phyloP scores from a whole-genome alignment of 2,888 invertebrate species.

The Biston stratarius region DNA sequence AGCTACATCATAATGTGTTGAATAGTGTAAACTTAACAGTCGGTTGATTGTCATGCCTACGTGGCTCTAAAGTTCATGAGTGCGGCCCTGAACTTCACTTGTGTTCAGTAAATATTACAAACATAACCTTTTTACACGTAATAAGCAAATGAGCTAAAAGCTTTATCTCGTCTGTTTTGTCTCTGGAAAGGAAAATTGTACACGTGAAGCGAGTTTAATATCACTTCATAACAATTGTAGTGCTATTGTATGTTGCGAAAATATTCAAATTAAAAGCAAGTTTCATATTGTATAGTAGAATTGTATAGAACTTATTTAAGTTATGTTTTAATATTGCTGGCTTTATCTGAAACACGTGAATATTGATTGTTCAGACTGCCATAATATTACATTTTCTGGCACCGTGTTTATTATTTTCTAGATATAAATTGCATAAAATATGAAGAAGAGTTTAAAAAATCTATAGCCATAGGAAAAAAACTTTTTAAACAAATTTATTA shows the following conservation, averaged over 20 bases:
- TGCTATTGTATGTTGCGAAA: background rate
- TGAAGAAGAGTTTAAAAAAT: too few relatives aligned
- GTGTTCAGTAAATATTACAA: conserved; percentile 2
- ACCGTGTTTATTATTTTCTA: background rate
- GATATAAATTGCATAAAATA: too few relatives aligned
- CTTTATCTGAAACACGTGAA: conserved; percentile 5
- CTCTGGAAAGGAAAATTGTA: background rate
- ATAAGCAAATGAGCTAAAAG: conserved; percentile 11
- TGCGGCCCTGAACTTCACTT: conserved; percentile 52
- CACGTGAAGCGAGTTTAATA: conserved; percentile 1
- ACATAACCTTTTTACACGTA: conserved; percentile 5
- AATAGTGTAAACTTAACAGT: conserved; percentile 28
- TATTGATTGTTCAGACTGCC: too few relatives aligned
- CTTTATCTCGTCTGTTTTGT: conserved; percentile 10
- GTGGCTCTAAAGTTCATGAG: conserved; percentile 50
- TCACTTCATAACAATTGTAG: background rate
- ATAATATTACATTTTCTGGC: too few relatives aligned
- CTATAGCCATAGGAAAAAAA: too few relatives aligned
- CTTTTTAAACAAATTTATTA: too few relatives aligned
- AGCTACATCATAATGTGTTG: conserved; percentile 16
- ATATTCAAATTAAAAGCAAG: background rate
- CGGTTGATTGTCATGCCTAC: conserved; percentile 32
- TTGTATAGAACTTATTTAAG: background rate
- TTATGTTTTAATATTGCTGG: background rate
- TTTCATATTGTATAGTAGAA: background rate